Evolutionary conservation across 2,888 invertebrate species (phyloP).

Genomic region (Aphelenchoides bicaudatus): DNA sequence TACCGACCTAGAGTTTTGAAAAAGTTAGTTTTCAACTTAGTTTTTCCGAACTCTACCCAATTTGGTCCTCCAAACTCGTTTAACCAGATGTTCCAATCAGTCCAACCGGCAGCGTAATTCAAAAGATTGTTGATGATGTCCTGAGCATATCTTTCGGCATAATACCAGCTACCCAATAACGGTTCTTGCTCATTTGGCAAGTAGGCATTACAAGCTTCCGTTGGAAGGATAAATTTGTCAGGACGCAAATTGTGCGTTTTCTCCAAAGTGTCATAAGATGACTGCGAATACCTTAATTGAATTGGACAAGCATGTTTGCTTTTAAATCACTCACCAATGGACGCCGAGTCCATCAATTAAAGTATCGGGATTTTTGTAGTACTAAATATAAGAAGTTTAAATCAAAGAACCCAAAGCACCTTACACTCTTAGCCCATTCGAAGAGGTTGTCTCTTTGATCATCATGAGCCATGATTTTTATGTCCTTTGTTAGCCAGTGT

Average conservation of each 20-base stretch:
- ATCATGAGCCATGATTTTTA: conserved; percentile 30
- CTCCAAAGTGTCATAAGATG: conserved; percentile 67
- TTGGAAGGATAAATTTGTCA: conserved; percentile 72
- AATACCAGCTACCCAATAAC: conserved; percentile 7
- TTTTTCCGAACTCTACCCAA: no score
- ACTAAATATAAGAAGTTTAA: not conserved
- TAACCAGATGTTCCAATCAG: conserved; percentile 81
- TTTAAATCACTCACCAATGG: no score
- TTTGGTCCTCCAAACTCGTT: conserved; percentile 70
- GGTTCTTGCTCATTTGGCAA: conserved; percentile 3
- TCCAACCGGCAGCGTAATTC: conserved; percentile 19
- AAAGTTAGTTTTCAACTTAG: no score
- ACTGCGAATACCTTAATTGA: conserved; percentile 70
- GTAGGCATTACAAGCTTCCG: conserved; percentile 65
- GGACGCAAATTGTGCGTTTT: conserved; percentile 68
- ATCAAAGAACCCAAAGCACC: no score
- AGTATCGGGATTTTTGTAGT: conserved; percentile 40
- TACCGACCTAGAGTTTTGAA: conserved; percentile 65
- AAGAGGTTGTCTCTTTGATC: conserved; percentile 9
- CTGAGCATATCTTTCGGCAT: conserved; percentile 13
- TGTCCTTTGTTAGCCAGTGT: conserved; percentile 21
- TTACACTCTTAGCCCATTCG: no score
- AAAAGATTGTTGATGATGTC: conserved; percentile 14
- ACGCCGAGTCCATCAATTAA: conserved; percentile 73
- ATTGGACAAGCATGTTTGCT: no score